Percentiles rank a stretch among this genome's conserved stretches.
phyloP scores from a whole-genome alignment of 2,888 invertebrate genomes.

The Oasisia sp. region DNA sequence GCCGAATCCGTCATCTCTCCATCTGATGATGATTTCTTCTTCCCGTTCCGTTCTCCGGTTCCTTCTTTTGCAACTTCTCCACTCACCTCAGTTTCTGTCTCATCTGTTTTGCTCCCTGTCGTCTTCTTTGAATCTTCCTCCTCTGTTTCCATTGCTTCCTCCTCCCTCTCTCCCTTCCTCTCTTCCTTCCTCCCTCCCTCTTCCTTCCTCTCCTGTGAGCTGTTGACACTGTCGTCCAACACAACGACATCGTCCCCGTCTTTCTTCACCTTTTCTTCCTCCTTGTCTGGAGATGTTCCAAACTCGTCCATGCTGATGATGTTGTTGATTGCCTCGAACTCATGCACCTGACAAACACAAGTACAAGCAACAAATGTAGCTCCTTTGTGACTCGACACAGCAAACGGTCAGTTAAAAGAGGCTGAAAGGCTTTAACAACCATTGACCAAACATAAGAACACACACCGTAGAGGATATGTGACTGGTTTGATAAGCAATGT shows the following conservation, averaged over 20 bases:
- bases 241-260: not conserved
- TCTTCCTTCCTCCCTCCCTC: not conserved
- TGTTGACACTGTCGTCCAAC: not conserved
- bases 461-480: too few relatives aligned
- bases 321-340: constrained; percentile 42
- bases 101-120: not conserved
- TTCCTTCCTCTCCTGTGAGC: not conserved
- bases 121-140: not conserved
- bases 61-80: not conserved
- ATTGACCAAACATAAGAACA: too few relatives aligned
- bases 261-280: not conserved
- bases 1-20: constrained; percentile 23
- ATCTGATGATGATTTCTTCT: constrained; percentile 22
- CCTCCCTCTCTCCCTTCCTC: constrained; percentile 19
- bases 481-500: too few relatives aligned
- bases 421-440: too few relatives aligned
- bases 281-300: constrained; percentile 19
- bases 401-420: too few relatives aligned
- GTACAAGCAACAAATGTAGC: too few relatives aligned
- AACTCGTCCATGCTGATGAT: constrained; percentile 43
- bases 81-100: not conserved
- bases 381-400: too few relatives aligned
- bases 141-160: constrained; percentile 27
- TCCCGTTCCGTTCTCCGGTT: not conserved
- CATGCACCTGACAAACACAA: constrained; percentile 40